phyloP scores from a whole-genome alignment of 1,140 invertebrate genomes.

The Parapsyche elsis region DNA sequence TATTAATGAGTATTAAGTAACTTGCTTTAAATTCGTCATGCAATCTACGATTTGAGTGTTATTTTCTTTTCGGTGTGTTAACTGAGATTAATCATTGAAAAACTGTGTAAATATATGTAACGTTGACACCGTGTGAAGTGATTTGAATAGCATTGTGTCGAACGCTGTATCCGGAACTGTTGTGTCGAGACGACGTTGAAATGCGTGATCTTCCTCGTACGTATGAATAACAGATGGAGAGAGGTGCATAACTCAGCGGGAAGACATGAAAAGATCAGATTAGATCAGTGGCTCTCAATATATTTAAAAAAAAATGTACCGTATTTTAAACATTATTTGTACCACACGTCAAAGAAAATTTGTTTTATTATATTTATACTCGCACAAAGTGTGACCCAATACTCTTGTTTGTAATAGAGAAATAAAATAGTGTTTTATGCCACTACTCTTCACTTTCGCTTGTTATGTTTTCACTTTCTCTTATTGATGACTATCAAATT shows the following conservation, averaged over 20 bases:
- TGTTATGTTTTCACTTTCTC: constrained; percentile 27
- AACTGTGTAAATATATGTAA: constrained; percentile 10
- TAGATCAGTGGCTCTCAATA: constrained; percentile 13
- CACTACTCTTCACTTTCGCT: constrained; percentile 14
- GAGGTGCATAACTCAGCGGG: constrained; percentile 14
- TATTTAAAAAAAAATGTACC: not conserved
- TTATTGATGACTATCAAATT: constrained; percentile 15
- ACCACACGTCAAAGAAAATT: constrained; percentile 1
- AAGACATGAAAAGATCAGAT: constrained; percentile 18
- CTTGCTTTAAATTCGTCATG: too few species aligned
- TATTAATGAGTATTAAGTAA: too few species aligned
- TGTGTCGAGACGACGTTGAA: constrained; percentile 14
- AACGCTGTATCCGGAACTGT: constrained; percentile 27
- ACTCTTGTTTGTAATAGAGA: constrained; percentile 6
- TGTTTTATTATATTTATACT: not conserved
- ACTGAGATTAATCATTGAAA: too few species aligned
- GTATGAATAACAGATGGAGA: constrained; percentile 24
- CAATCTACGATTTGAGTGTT: too few species aligned
- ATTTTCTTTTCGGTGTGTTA: too few species aligned
- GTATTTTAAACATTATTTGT: too few species aligned
- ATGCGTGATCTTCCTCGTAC: constrained; percentile 38
- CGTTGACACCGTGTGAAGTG: constrained; percentile 27
- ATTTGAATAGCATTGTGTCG: constrained; percentile 28
- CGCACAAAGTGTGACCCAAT: not conserved
- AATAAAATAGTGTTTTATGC: not conserved